Conservation (phyloP, 1,140 invertebrate species). For the Homalodisca vitripennis region DNA sequence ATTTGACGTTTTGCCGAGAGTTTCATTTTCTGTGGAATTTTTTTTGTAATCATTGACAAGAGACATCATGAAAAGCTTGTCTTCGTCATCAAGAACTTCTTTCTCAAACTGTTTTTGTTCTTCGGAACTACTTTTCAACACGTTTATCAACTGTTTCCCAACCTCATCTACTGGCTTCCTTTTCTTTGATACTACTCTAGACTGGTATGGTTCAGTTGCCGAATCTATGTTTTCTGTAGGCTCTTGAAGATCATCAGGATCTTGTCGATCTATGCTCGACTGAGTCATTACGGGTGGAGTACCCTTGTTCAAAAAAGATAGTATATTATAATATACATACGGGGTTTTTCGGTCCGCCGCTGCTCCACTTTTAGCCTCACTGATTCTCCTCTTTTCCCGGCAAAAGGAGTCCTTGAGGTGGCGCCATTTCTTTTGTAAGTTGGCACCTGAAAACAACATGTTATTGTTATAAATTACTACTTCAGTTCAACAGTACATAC, state of each 20-base stretch:
- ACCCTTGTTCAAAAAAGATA: background rate
- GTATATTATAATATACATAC: background rate
- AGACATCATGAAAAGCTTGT: background rate
- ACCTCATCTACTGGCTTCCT: background rate
- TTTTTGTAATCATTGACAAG: background rate
- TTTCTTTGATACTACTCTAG: background rate
- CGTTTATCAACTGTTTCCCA: background rate
- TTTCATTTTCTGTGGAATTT: background rate
- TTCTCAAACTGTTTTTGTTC: background rate
- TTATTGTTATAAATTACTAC: too few species aligned
- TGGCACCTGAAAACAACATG: background rate
- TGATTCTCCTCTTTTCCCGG: background rate
- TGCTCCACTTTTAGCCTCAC: background rate
- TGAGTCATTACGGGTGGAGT: background rate
- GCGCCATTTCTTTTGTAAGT: conserved; percentile 1
- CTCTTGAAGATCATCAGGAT: background rate
- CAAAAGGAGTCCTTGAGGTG: background rate
- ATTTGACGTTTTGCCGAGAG: background rate
- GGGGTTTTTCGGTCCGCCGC: background rate
- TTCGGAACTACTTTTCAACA: background rate
- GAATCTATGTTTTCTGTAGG: background rate
- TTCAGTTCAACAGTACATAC: too few species aligned
- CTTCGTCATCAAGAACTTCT: too few species aligned
- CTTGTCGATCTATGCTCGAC: background rate
- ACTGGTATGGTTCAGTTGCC: background rate